Evolutionary conservation across 2,888 invertebrate genomes (phyloP).

Genomic region (Euplagia quadripunctaria): DNA sequence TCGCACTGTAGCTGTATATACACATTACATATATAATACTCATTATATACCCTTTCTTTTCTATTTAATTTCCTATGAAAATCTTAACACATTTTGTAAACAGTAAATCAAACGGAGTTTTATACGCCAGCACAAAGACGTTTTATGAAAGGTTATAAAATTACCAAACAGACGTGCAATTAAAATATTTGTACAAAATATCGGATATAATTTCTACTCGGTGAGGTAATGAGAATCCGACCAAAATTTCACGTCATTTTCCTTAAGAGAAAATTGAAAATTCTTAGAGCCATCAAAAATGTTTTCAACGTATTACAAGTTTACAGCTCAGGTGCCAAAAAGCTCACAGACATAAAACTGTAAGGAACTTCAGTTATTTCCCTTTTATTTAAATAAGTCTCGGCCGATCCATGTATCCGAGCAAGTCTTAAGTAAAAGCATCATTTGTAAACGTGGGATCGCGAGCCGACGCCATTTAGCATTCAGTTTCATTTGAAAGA

Average conservation of each 20-base stretch:
- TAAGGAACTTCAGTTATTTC: slow-evolving; percentile 45
- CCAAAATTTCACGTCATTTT: background rate
- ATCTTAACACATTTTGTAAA: too few relatives aligned
- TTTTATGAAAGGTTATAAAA: too few relatives aligned
- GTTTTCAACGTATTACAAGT: slow-evolving; percentile 17
- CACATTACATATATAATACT: too few relatives aligned
- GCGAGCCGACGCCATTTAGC: slow-evolving; percentile 56
- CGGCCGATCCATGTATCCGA: slow-evolving; percentile 33
- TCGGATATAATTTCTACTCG: too few relatives aligned
- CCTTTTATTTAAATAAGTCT: slow-evolving; percentile 22
- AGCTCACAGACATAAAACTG: slow-evolving; percentile 31
- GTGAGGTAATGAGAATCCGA: background rate
- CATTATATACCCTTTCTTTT: too few relatives aligned
- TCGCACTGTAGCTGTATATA: too few relatives aligned
- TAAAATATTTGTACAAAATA: too few relatives aligned
- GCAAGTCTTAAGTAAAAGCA: slow-evolving; percentile 52
- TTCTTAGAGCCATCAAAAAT: background rate
- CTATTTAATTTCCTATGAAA: too few relatives aligned
- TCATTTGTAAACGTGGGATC: slow-evolving; percentile 64
- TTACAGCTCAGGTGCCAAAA: slow-evolving; percentile 7
- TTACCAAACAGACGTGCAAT: too few relatives aligned
- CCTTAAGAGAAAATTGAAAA: background rate
- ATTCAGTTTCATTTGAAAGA: slow-evolving; percentile 66
- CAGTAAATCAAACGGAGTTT: too few relatives aligned
- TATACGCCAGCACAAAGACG: too few relatives aligned